phyloP scores from a whole-genome alignment of 2,113 vertebrate genomes.

The Parus major region DNA sequence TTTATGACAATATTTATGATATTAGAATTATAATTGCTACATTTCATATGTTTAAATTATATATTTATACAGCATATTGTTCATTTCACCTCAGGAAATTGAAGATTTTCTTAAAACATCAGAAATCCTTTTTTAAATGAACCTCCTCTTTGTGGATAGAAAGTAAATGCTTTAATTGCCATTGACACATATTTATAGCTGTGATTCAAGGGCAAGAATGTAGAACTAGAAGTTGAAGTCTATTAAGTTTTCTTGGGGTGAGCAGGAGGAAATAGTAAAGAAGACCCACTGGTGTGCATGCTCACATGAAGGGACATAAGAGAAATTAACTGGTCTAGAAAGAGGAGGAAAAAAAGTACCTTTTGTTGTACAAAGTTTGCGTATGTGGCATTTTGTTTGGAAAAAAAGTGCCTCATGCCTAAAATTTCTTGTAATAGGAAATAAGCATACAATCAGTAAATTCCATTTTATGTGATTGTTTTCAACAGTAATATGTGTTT shows the following conservation, averaged over 20 bases:
- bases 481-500: neutral
- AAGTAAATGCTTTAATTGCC: neutral
- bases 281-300: neutral
- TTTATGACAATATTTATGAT: neutral
- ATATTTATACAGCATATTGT: neutral
- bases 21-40: neutral
- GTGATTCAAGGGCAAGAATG: neutral
- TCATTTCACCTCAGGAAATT: neutral
- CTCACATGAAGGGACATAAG: neutral
- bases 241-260: neutral
- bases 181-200: neutral
- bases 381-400: neutral
- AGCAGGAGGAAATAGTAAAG: neutral
- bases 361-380: neutral
- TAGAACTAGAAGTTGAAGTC: neutral
- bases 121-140: neutral
- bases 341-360: neutral
- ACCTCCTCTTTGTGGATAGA: neutral
- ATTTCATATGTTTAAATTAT: neutral
- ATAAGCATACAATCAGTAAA: neutral
- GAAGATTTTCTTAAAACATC: neutral
- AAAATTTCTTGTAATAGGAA: neutral
- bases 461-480: neutral
- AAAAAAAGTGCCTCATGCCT: neutral
- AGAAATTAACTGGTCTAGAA: neutral